phyloP scores from a whole-genome alignment of 2,113 vertebrate genomes.

The Acanthochromis polyacanthus region DNA sequence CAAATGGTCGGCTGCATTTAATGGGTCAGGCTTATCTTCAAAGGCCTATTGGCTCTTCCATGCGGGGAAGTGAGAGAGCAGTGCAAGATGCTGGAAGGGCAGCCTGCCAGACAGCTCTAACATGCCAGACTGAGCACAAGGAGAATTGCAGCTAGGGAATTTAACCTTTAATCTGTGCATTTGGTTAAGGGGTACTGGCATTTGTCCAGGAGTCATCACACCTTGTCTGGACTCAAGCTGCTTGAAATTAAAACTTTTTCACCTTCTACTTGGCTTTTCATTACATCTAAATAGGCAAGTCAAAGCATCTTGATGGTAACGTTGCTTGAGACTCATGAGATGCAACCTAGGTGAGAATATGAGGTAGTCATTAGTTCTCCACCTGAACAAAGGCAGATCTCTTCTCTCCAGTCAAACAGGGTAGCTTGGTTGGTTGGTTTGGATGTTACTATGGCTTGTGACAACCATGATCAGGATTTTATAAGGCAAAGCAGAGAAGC shows the following conservation, averaged over 20 bases:
- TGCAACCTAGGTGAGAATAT: constrained; percentile 78
- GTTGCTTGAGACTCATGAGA: constrained; percentile 69
- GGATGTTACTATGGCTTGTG: constrained; percentile 74
- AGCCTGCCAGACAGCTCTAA: constrained; percentile 55
- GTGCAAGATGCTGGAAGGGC: constrained; percentile 44
- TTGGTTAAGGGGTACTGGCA: constrained; percentile 64
- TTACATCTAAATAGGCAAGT: constrained; percentile 53
- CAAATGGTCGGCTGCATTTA: constrained; percentile 64
- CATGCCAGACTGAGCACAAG: constrained; percentile 59
- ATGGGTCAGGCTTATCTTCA: constrained; percentile 68
- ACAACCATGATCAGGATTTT: constrained; percentile 71
- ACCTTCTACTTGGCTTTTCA: constrained; percentile 52
- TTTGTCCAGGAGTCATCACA: constrained; percentile 54
- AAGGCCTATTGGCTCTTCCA: constrained; percentile 55
- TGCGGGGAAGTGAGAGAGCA: constrained; percentile 48
- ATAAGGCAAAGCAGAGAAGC: constrained; percentile 74
- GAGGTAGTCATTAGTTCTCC: constrained; percentile 82
- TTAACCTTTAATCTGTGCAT: constrained; percentile 63
- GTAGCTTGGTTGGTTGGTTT: constrained; percentile 64
- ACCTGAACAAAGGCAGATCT: constrained; percentile 75
- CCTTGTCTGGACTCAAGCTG: constrained; percentile 58
- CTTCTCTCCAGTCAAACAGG: constrained; percentile 81
- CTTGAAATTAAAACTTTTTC: constrained; percentile 67
- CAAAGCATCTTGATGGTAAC: constrained; percentile 39
- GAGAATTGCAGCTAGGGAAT: constrained; percentile 34